Evolutionary conservation across 1,140 invertebrate genomes (phyloP), one percentile per base, ranked within the genome.

Genomic region (Centruroides sculpturatus): DNA sequence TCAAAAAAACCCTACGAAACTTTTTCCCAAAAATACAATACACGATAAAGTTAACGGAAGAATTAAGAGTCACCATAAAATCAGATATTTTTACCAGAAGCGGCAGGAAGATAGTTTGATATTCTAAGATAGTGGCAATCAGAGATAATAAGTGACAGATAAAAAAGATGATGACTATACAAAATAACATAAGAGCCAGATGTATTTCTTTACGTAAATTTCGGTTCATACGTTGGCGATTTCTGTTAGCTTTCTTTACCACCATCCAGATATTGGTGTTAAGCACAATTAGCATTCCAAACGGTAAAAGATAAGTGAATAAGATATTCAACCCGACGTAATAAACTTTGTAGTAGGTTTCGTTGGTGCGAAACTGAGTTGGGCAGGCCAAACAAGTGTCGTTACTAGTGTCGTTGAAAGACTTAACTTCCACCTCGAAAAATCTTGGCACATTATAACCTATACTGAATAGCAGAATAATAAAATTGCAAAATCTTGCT

Each of bases 21-120:
- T 96, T 96, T 70, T 94, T 87, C 0, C 93, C 94, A 71, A 96
- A 95, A 49, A 94, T 91, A 62, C 95, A 92, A 75, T 98, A 98
- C 62, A 98, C 92, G 57, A 97, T 83, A 72, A 97, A 97, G 73
- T 98, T 98, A 47, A 96, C 87, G 66, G 92, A 93, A 67, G 91
- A 95, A 76, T 98, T 98, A 67, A 97, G 85, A 35, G 89, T 95
- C 9, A 97, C 91, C 41, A 97, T 78, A n/a, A 97, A 81, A 73
- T 98, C 96, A 65, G 66, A 61, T 10, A 69, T 50, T 47, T 61
- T 51, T 4, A 66, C 56, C 36, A 62, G 35, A 41, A 66, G 13
- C 10, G 63, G 62, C n/a, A 69, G 50, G 35, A 64, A 60, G 34
- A 63, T 59, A 47, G 65, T 61, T 13, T 72, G 66, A 35, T 82